A percentile compares a stretch with the other conserved stretches of the same genome.
These are phyloP conservation scores for Drosophila mimica DNA, from an alignment of 2,888 invertebrate genomes.

Conservation along the genomic window DNA sequence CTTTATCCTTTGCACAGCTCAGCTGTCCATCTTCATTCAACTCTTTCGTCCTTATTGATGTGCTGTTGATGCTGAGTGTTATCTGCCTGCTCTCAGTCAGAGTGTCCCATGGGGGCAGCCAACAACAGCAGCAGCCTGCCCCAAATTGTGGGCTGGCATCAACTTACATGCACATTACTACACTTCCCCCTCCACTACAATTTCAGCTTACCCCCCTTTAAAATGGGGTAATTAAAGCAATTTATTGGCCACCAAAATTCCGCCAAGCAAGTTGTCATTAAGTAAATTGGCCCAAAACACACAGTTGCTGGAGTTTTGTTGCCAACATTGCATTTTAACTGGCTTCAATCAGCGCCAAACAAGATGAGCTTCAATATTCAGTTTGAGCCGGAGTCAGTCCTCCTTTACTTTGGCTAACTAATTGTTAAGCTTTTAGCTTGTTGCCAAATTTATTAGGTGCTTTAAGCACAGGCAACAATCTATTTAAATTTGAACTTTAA, in stretches of 20 bases:
- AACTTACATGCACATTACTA: slow-evolving; percentile 75
- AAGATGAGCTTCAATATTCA: slow-evolving; percentile 17
- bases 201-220: slow-evolving; percentile 40
- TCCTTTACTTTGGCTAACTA: slow-evolving; percentile 1
- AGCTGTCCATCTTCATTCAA: slow-evolving; percentile 67
- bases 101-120: slow-evolving; percentile 13
- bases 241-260: slow-evolving; percentile 73
- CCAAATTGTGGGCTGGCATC: slow-evolving; percentile 62
- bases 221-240: slow-evolving; percentile 82
- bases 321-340: slow-evolving; percentile 37
- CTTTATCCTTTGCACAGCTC: slow-evolving; percentile 30
- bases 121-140: slow-evolving; percentile 4
- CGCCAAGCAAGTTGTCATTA: slow-evolving; percentile 71
- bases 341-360: slow-evolving; percentile 33
- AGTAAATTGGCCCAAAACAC: slow-evolving; percentile 64
- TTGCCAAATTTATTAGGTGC: not conserved
- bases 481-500: not conserved
- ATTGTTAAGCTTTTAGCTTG: slow-evolving; percentile 11
- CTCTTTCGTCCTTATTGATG: slow-evolving; percentile 67
- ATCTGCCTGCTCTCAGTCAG: slow-evolving; percentile 45
- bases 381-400: not conserved
- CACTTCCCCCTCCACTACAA: not conserved
- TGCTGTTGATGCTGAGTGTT: slow-evolving; percentile 78
- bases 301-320: slow-evolving; percentile 21
- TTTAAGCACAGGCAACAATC: too few relatives aligned